phyloP scores from a whole-genome alignment of 1,140 invertebrate genomes.

The Bombus superbus region DNA sequence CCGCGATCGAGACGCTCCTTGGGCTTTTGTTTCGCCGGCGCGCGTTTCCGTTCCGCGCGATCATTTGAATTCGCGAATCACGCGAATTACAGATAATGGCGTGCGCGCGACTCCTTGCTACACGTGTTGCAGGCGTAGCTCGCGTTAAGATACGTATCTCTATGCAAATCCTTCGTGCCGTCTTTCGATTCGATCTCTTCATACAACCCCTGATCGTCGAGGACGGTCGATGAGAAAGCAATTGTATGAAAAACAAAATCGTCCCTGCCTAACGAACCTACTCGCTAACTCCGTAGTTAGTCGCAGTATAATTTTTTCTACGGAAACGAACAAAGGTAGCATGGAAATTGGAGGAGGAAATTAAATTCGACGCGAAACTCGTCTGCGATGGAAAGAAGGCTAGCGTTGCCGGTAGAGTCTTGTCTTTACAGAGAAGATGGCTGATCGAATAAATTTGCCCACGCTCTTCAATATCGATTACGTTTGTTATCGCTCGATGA shows the following conservation, averaged over 20 bases:
- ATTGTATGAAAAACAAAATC: constrained; percentile 31
- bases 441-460: too few relatives aligned
- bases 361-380: neutral
- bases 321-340: neutral
- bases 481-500: neutral
- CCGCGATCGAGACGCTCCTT: constrained; percentile 39
- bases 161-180: constrained; percentile 17
- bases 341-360: neutral
- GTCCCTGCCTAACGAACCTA: constrained; percentile 9
- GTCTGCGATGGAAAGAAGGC: neutral
- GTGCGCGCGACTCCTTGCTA: neutral
- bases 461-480: too few relatives aligned
- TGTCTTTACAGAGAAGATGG: too few relatives aligned
- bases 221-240: constrained; percentile 19
- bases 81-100: constrained; percentile 41
- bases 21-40: constrained; percentile 5
- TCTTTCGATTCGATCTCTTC: constrained; percentile 19
- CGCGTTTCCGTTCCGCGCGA: constrained; percentile 46
- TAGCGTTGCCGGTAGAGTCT: too few relatives aligned
- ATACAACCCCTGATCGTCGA: neutral
- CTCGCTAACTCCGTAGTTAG: too few relatives aligned
- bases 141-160: constrained; percentile 40
- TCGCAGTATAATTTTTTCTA: neutral
- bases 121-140: constrained; percentile 26
- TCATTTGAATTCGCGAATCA: constrained; percentile 51